Base-by-base conservation (phyloP, 2,888 invertebrate species). In the Drosophila quasianomalipes region DNA sequence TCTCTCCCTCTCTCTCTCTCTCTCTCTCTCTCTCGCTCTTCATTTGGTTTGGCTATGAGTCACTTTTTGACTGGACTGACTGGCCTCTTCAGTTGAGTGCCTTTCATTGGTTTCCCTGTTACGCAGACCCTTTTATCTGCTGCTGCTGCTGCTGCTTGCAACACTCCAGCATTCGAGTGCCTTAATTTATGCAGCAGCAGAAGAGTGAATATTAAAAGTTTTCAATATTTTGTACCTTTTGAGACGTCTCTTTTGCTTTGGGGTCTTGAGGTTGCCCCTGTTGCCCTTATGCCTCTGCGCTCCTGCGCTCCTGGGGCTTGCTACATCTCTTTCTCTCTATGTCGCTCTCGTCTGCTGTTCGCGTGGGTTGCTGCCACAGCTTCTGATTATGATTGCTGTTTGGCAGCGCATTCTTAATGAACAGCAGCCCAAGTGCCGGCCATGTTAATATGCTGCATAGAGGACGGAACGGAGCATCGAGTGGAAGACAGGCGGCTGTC, bases 201-300 rank as follows among this genome's bases (percentile, higher is more conserved):
- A 85, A 85, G 85, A 83, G 84, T 73, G 85, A 79, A 87, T 87
- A 87, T 88, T 87, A 84, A 87, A 86, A 84, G 85, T 87, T 83
- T 76, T 82, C 76, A 85, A 87, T 85, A 74, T 74, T 68, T 77
- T 75, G 67, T 84, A 73, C 76, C 86, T 84, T 85, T 85, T 62
- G 70, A 74, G 81, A 71, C 66, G 65, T 52, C 41, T 67, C 64
- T 51, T 75, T 65, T 72, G 64, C 31, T 41, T 31, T n/a, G n/a
- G 60, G 70, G 52, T 67, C 63, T 63, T 64, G 63, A 60, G 63
- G 47, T 68, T 57, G 57, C 70, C 44, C 57, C 59, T 60, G 59
- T 47, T 26, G 47, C 26, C 31, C 7, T 57, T 58, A 4, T n/a
- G 62, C 35, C 44, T 47, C 16, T 65, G 47, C 59, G 55, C 80